Percentiles rank a stretch among this genome's conserved stretches.
phyloP scores from a whole-genome alignment of 2,797 vertebrate genomes.

The Hippocampus kuda region DNA sequence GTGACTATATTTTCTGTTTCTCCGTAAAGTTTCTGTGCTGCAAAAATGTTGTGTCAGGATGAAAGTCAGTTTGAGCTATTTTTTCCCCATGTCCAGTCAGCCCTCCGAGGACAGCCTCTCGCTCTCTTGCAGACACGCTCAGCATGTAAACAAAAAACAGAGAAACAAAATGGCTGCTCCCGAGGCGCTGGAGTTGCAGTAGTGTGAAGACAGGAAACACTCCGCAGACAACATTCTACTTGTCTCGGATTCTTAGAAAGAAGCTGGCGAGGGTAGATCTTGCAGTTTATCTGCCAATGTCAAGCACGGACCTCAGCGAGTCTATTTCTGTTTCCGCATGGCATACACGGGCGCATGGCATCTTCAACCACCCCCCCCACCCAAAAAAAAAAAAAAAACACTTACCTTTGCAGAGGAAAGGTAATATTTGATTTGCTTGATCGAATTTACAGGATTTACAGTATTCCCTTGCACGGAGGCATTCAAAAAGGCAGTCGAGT shows the following conservation, averaged over 20 bases:
- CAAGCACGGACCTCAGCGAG: too few species aligned
- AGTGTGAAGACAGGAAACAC: not conserved
- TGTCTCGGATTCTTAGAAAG: not conserved
- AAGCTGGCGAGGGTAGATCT: not conserved
- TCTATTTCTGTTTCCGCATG: too few species aligned
- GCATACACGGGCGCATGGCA: too few species aligned
- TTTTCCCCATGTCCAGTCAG: slow-evolving; percentile 23
- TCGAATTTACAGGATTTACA: not conserved
- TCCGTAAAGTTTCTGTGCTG: not conserved
- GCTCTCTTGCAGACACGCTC: slow-evolving; percentile 17
- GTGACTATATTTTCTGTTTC: not conserved
- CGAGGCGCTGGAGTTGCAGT: not conserved
- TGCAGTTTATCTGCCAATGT: too few species aligned
- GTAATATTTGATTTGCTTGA: not conserved
- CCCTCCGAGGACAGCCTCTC: slow-evolving; percentile 20
- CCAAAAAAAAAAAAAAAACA: too few species aligned
- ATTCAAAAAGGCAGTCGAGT: not conserved
- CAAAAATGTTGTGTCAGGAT: not conserved
- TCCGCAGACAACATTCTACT: not conserved
- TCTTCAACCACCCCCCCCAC: too few species aligned
- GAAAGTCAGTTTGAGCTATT: slow-evolving; percentile 10
- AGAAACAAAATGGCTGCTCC: slow-evolving; percentile 47
- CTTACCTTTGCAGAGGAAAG: too few species aligned
- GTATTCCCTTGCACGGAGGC: not conserved
- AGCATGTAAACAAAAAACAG: slow-evolving; percentile 38